Base-by-base conservation (phyloP, 2,797 vertebrate species). In the Naso thynnoides region DNA sequence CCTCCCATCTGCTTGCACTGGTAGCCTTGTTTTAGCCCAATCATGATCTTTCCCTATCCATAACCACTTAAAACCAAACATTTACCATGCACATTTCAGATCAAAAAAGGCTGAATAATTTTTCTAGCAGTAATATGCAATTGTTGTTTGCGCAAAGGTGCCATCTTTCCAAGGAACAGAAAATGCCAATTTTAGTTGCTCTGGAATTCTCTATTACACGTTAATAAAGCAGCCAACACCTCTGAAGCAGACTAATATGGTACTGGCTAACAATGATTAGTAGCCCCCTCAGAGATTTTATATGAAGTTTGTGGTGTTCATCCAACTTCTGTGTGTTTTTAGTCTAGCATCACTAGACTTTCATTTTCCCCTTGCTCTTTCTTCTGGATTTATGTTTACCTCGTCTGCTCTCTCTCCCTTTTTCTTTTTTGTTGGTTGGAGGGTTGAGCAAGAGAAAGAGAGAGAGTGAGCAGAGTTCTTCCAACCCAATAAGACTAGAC, bases 281-380 rank as follows among this genome's bases (percentile, higher is more conserved):
- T 26, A 65, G 61, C 45, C 23, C 55, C 76, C 71, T 62, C 53
- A 45, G 50, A 77, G 78, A 23, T 81, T 91, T 91, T 85, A 86
- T 82, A 66, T 78, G 52, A 77, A 70, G 15, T 78, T 76, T 41
- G 48, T 53, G 44, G 61, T 75, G 48, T 86, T 78, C 59, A 64
- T 87, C 72, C 72, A 89, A 87, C 56, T 76, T 86, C 79, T 80
- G 64, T 83, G 52, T 82, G 54, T 81, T 78, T 85, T 75, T 78
- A 16, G 41, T 76, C 76, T 68, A 83, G 61, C 55, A 78, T 86
- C 49, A 48, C 33, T 52, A 29, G 6, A 64, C 78, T 73, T 42
- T 31, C 26, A 49, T 63, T 61, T 57, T 67, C 2, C 36, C 44
- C 26, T 48, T 84, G 77, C 21, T 73, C 36, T 5, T 45, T 60